phyloP scores from a whole-genome alignment of 2,888 invertebrate species.

The Leptogaster cylindrica region DNA sequence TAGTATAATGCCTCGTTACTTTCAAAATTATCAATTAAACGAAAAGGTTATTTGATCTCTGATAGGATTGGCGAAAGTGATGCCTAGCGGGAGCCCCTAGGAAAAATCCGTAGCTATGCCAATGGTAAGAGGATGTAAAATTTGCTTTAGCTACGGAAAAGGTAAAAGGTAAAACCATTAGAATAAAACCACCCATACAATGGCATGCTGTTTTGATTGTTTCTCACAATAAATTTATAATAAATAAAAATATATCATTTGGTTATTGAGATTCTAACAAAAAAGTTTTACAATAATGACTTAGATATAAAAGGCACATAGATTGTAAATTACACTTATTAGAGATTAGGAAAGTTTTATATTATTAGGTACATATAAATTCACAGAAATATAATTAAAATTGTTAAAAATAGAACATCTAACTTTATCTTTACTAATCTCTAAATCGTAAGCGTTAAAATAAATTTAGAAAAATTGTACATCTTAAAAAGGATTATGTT shows the following conservation, averaged over 20 bases:
- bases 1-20: too few relatives aligned
- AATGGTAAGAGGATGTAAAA: too few relatives aligned
- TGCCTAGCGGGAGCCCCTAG: too few relatives aligned
- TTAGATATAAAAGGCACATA: conserved; percentile 18
- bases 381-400: conserved; percentile 4
- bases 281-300: background rate
- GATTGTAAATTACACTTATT: background rate
- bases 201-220: conserved; percentile 21
- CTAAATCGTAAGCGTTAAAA: background rate
- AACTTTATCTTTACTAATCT: background rate
- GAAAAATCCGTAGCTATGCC: too few relatives aligned
- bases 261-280: background rate
- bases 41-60: too few relatives aligned
- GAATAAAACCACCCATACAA: too few relatives aligned
- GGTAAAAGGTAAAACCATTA: too few relatives aligned
- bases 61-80: too few relatives aligned
- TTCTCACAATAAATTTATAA: conserved; percentile 11
- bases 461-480: background rate
- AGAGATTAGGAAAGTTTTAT: conserved; percentile 4
- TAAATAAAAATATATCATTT: conserved; percentile 32
- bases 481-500: background rate
- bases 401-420: background rate
- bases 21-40: too few relatives aligned
- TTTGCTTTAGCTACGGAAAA: too few relatives aligned
- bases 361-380: conserved; percentile 1